Conservation (phyloP, 2,113 vertebrate species). For the Pyxicephalus adspersus region DNA sequence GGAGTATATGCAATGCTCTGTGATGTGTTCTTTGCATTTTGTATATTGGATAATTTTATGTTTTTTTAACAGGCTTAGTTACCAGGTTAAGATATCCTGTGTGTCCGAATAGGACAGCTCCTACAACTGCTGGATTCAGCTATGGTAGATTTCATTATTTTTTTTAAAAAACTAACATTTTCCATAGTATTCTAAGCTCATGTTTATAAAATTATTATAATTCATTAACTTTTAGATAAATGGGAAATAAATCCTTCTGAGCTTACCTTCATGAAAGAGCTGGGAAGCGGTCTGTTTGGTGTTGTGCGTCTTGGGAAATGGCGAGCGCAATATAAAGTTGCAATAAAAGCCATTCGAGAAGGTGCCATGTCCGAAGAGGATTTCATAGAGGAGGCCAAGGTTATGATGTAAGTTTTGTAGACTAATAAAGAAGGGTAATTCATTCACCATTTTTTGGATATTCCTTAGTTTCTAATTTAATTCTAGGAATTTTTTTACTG, state of each 20-base stretch:
- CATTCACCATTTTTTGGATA: too few species aligned
- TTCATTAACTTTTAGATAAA: slow-evolving; percentile 74
- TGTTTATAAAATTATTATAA: neutral
- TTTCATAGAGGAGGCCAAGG: slow-evolving; percentile 94
- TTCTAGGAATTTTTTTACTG: too few species aligned
- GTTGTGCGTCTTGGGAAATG: slow-evolving; percentile 91
- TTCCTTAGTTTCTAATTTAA: too few species aligned
- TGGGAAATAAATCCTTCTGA: slow-evolving; percentile 93
- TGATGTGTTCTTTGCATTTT: neutral
- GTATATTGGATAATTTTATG: neutral
- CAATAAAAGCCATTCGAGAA: slow-evolving; percentile 92
- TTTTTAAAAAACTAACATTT: neutral
- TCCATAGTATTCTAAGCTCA: neutral
- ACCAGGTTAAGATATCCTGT: slow-evolving; percentile 89
- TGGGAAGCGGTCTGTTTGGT: slow-evolving; percentile 89
- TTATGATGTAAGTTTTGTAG: slow-evolving; percentile 88
- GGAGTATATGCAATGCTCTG: too few species aligned
- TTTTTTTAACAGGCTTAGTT: slow-evolving; percentile 81
- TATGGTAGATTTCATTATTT: slow-evolving; percentile 75
- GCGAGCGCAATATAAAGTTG: slow-evolving; percentile 88
- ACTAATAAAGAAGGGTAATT: too few species aligned
- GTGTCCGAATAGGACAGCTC: slow-evolving; percentile 75
- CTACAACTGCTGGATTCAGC: slow-evolving; percentile 92
- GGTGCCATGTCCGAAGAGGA: slow-evolving; percentile 95
- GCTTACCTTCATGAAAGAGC: slow-evolving; percentile 91